Percentiles rank a stretch among this genome's conserved stretches.
Evolutionary conservation across 2,888 invertebrate genomes (phyloP).

Genomic region (Ormia ochracea): DNA sequence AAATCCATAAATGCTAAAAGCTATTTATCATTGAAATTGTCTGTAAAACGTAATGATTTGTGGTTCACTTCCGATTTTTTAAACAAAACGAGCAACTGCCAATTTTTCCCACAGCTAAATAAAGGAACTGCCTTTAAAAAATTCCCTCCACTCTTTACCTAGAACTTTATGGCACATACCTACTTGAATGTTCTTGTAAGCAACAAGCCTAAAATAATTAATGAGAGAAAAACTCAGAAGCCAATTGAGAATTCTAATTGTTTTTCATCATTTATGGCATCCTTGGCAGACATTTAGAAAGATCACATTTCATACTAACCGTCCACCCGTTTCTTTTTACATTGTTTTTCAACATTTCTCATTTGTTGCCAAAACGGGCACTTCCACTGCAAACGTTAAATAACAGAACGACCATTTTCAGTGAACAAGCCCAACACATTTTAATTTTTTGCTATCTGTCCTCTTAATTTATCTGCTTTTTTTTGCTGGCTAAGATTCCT

Average conservation of each 20-base stretch:
- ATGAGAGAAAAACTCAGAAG: conserved; percentile 10
- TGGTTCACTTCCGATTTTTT: conserved; percentile 51
- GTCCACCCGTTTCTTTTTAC: not conserved
- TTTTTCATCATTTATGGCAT: conserved; percentile 62
- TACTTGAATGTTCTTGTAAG: not conserved
- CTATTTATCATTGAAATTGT: conserved; percentile 46
- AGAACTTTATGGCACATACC: not conserved
- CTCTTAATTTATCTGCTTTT: not conserved
- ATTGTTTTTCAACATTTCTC: not conserved
- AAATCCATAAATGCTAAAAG: conserved; percentile 41
- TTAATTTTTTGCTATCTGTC: not conserved
- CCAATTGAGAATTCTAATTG: conserved; percentile 64
- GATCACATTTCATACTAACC: conserved; percentile 55
- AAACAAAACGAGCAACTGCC: not conserved
- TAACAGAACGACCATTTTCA: conserved; percentile 55
- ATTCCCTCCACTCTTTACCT: not conserved
- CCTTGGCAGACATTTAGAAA: conserved; percentile 47
- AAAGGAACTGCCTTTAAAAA: not conserved
- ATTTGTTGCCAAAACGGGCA: conserved; percentile 53
- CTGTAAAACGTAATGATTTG: conserved; percentile 52
- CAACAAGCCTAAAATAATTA: not conserved
- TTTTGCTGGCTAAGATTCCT: conserved; percentile 6
- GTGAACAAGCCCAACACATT: conserved; percentile 32
- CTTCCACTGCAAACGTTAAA: conserved; percentile 52
- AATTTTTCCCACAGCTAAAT: conserved; percentile 33